A percentile compares a stretch with the other conserved stretches of the same genome.
These are phyloP conservation scores for Podocnemis expansa DNA, from an alignment of 2,113 vertebrate genomes.

Conservation along the genomic window DNA sequence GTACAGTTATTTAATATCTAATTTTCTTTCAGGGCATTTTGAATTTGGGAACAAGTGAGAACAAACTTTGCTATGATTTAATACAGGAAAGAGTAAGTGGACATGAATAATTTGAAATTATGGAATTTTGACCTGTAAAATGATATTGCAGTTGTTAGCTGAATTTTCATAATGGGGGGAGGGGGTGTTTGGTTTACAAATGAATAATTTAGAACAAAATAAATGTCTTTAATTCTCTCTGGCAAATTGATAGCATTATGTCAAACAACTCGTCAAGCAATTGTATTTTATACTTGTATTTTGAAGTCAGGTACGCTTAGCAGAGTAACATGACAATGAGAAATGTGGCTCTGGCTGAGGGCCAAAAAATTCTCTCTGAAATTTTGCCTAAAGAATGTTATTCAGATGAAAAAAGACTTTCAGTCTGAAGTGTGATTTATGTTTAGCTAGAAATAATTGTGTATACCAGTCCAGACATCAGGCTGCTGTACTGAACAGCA, in stretches of 20 bases:
- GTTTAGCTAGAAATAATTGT: not conserved
- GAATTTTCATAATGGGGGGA: accelerated
- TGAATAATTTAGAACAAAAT: accelerated
- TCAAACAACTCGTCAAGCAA: accelerated
- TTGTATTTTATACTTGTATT: accelerated
- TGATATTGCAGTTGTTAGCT: not conserved
- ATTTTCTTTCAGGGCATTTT: slow-evolving; percentile 32
- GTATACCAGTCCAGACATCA: accelerated
- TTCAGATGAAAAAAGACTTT: accelerated
- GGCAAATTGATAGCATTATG: accelerated
- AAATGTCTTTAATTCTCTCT: accelerated
- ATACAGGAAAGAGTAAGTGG: slow-evolving; percentile 36
- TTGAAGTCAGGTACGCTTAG: accelerated
- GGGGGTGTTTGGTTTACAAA: accelerated
- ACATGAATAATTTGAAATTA: accelerated
- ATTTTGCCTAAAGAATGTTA: not conserved
- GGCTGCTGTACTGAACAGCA: accelerated
- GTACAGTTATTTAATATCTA: accelerated
- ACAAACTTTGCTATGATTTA: slow-evolving; percentile 53
- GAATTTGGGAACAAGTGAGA: slow-evolving; percentile 52
- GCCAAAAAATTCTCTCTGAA: not conserved
- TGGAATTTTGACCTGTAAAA: not conserved
- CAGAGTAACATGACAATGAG: not conserved
- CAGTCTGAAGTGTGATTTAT: not conserved
- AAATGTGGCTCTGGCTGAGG: not conserved